These are phyloP conservation scores for Hermaeophaga mercurialis DNA, from an alignment of 2,888 invertebrate species.

Conservation along the genomic window DNA sequence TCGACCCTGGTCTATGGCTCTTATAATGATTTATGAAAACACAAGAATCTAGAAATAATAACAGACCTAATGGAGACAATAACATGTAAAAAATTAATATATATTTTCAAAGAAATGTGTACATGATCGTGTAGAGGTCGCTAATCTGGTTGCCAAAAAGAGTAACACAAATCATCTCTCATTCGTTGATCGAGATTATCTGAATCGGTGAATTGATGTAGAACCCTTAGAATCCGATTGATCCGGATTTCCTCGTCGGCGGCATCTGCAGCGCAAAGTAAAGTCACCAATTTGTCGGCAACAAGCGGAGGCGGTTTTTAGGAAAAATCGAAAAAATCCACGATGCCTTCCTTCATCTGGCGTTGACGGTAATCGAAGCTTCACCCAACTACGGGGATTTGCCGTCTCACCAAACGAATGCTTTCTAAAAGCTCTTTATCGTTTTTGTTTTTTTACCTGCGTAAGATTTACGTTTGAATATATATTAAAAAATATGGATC, in stretches of 20 bases:
- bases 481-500: too few species aligned
- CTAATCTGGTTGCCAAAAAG: too few species aligned
- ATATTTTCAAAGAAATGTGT: too few species aligned
- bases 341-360: background rate
- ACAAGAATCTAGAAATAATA: too few species aligned
- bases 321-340: background rate
- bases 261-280: background rate
- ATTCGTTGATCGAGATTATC: background rate
- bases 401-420: slow-evolving; percentile 34
- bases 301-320: slow-evolving; percentile 6
- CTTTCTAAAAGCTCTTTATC: too few species aligned
- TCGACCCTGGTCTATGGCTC: too few species aligned
- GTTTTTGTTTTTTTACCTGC: too few species aligned
- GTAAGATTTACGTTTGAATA: too few species aligned
- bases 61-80: too few species aligned
- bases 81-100: too few species aligned
- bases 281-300: slow-evolving; percentile 14
- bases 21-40: too few species aligned
- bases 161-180: background rate
- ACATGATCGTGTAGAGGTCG: too few species aligned
- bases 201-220: background rate
- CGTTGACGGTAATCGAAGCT: slow-evolving; percentile 37
- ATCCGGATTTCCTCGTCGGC: background rate
- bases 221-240: background rate
- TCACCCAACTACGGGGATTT: slow-evolving; percentile 36